Conservation (phyloP, 2,797 vertebrate genomes). For the Enteromius radiatus region DNA sequence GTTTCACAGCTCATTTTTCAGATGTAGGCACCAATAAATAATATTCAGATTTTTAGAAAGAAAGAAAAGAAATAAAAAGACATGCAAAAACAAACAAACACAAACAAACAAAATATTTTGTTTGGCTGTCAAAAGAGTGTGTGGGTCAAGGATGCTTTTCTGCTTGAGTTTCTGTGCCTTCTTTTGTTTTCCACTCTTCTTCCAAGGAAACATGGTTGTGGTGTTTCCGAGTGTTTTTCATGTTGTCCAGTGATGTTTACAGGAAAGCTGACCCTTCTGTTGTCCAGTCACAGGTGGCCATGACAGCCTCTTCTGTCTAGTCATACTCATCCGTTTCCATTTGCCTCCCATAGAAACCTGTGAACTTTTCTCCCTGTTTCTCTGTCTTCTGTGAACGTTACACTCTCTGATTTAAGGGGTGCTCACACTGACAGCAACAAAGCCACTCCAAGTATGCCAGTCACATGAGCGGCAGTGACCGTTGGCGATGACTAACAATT, state of each 20-base stretch:
- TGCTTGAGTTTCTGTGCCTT: constrained; percentile 42
- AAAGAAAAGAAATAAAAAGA: constrained; percentile 66
- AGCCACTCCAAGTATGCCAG: not conserved
- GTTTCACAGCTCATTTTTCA: not conserved
- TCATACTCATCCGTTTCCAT: constrained; percentile 35
- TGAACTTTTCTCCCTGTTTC: constrained; percentile 53
- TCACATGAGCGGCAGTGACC: not conserved
- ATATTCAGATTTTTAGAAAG: constrained; percentile 43
- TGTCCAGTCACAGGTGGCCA: constrained; percentile 56
- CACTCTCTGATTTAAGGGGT: not conserved
- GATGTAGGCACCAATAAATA: constrained; percentile 11
- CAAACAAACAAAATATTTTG: constrained; percentile 68
- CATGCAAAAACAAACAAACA: constrained; percentile 66
- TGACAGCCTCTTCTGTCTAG: constrained; percentile 56
- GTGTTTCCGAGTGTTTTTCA: constrained; percentile 28
- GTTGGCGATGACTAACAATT: not conserved
- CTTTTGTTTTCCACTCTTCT: constrained; percentile 19
- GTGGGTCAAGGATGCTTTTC: constrained; percentile 67
- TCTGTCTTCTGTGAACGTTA: constrained; percentile 43
- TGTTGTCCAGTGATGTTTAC: constrained; percentile 43
- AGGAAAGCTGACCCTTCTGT: constrained; percentile 52
- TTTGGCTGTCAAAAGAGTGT: constrained; percentile 49
- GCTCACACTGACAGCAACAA: constrained; percentile 5
- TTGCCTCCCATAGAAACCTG: constrained; percentile 57
- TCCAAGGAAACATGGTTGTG: constrained; percentile 20